Percentiles rank a stretch among this genome's conserved stretches.
phyloP scores from a whole-genome alignment of 2,113 vertebrate species.

The chimpanzee (Pan troglodytes) region NHGRI_mPanTro3-v2.1_pri NC_072421.2:18181501-18182000 shows the following conservation, averaged over 20 bases:
- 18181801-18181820: neutral
- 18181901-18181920: neutral
- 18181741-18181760: neutral
- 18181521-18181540: neutral
- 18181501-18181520: neutral
- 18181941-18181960: neutral
- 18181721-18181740: neutral
- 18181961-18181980: neutral
- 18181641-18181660: neutral
- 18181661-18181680: neutral
- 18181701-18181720: neutral
- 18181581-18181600: neutral
- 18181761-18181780: accelerated
- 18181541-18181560: neutral
- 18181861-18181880: neutral
- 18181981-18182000: neutral
- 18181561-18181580: neutral
- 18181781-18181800: neutral
- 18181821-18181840: neutral
- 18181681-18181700: neutral
- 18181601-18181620: neutral
- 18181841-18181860: neutral
- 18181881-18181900: neutral
- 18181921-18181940: neutral
- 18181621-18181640: neutral